Evolutionary conservation across 2,888 invertebrate species (phyloP), one percentile per base, ranked within the genome.

Genomic region (Nymphalis c-album): DNA sequence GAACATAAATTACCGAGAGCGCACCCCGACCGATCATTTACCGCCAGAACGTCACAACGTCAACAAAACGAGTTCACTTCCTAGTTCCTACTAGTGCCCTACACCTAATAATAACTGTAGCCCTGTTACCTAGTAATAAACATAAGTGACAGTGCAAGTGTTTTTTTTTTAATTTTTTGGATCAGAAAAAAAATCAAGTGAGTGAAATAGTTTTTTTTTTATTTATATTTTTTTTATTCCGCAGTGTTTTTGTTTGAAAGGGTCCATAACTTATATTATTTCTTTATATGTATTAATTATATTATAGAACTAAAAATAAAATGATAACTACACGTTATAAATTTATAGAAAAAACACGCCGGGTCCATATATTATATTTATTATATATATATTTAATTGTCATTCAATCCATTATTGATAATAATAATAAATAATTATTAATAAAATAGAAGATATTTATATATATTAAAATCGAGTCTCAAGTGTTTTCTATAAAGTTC

Each of bases 21-120:
- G 70, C 69, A 68, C 48, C 60, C n/a, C 69, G 69, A 67, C 60
- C 58, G 70, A 67, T 66, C 75, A 75, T 74, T 75, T 70, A 66
- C 65, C 51, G 58, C 67, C 70, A 55, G 72, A 70, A 68, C 73
- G 72, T 73, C 68, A 71, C 45, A 59, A 64, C 58, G 59, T 31
- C 26, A 64, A 64, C 71, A 67, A 63, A 67, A 57, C 64, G 40
- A 62, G 50, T 58, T 13, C 35, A 40, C 35, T 40, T 57, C 40
- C 59, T 17, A n/a, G 35, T 61, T 18, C 53, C 63, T 68, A 64
- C 68, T 70, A 65, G 18, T n/a, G 50, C 46, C 66, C 62, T 31
- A 31, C 6, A 31, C 26, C 26, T 31, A 31, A 31, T 31, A 31
- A 31, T 31, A 31, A 31, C 6, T 31, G 26, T 31, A 31, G 50